These are phyloP conservation scores for Cheilosia urbana DNA, from an alignment of 2,888 invertebrate species.

Conservation along the genomic window DNA sequence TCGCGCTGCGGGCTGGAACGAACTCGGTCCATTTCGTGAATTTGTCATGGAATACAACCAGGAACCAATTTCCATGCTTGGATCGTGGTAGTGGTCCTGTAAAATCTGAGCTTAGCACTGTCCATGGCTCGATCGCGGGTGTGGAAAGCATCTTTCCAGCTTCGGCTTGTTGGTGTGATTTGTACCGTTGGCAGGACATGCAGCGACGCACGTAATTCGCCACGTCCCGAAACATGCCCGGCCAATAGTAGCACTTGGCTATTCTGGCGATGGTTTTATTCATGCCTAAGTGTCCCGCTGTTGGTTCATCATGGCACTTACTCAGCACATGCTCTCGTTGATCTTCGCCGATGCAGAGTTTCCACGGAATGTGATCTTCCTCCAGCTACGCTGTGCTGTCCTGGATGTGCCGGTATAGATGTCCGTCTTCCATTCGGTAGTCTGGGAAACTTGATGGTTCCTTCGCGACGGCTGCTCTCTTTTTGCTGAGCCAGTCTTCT, in stretches of 20 bases:
- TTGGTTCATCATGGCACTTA: background rate
- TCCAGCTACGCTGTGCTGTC: background rate
- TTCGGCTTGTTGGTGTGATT: background rate
- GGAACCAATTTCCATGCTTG: background rate
- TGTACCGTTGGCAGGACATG: too few relatives aligned
- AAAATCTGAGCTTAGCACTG: background rate
- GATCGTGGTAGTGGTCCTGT: background rate
- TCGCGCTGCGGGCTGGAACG: background rate
- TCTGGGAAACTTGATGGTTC: too few relatives aligned
- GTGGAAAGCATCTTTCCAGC: background rate
- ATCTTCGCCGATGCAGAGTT: background rate
- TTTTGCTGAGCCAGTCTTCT: background rate
- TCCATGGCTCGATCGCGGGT: background rate
- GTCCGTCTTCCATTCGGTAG: background rate
- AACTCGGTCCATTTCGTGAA: constrained; percentile 1
- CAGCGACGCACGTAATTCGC: too few relatives aligned
- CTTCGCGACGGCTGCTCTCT: background rate
- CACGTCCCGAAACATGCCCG: background rate
- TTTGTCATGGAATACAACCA: background rate
- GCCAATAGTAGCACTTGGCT: background rate
- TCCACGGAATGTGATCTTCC: background rate
- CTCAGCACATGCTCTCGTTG: background rate
- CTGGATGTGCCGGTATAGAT: background rate
- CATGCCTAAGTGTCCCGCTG: background rate
- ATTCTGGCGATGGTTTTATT: constrained; percentile 1